Conservation (phyloP, 92 coral and sea anemone genomes). For the Bergia puertoricense region DNA sequence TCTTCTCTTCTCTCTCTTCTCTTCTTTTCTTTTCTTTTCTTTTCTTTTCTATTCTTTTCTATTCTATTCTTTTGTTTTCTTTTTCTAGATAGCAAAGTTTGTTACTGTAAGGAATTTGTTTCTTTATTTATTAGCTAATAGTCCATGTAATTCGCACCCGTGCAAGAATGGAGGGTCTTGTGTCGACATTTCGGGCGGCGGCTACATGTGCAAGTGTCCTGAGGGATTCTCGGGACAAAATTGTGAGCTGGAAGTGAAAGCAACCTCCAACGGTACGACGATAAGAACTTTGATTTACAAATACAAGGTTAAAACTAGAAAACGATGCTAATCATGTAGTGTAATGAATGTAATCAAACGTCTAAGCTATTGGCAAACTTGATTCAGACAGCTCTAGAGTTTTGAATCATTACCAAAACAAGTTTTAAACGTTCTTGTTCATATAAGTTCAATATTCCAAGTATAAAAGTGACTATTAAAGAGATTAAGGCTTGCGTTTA, state of each 20-base stretch:
- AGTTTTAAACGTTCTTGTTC: no score
- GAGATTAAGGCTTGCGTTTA: no score
- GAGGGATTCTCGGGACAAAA: conserved; percentile 69
- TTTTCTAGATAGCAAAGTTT: not conserved
- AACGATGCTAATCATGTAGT: no score
- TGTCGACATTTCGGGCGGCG: conserved; percentile 2
- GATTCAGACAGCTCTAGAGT: no score
- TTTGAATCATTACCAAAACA: no score
- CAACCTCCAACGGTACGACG: not conserved
- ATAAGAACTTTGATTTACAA: not conserved
- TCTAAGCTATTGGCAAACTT: no score
- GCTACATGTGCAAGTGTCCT: conserved; percentile 57
- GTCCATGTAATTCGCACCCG: conserved; percentile 68
- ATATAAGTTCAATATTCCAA: no score
- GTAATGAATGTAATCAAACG: no score
- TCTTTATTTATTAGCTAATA: conserved; percentile 33
- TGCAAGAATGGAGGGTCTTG: conserved; percentile 94
- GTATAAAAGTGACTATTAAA: no score
- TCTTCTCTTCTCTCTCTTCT: not conserved
- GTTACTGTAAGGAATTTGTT: not conserved
- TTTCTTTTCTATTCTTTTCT: not conserved
- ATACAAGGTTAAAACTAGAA: not conserved
- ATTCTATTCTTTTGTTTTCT: not conserved
- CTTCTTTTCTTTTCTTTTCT: not conserved
- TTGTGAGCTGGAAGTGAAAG: conserved; percentile 57